Evolutionary conservation across 2,797 vertebrate species (phyloP).

Genomic region (Gallinago stenura): DNA sequence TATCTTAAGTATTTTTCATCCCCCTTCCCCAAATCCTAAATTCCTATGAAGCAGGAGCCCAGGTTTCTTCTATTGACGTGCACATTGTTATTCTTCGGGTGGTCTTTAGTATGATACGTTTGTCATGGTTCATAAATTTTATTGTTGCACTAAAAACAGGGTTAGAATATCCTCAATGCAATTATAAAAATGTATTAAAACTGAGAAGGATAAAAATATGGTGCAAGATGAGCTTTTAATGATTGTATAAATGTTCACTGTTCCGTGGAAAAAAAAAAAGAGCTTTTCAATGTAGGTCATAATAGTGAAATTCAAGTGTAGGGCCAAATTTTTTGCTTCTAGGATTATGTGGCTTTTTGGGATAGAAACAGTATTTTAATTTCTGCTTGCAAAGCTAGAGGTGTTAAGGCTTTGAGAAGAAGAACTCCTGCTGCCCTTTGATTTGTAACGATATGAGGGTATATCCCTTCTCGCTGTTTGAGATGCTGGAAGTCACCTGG

Average conservation of each 20-base stretch:
- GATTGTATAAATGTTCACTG: conserved; percentile 82
- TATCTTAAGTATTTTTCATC: background rate
- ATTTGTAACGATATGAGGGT: background rate
- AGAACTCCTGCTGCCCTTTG: background rate
- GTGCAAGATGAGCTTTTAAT: conserved; percentile 82
- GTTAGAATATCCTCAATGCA: conserved; percentile 83
- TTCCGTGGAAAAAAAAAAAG: conserved; percentile 70
- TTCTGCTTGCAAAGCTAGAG: background rate
- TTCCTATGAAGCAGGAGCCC: background rate
- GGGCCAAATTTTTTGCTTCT: background rate
- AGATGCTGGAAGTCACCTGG: background rate
- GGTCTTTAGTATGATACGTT: conserved; percentile 80
- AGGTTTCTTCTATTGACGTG: background rate
- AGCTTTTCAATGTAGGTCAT: background rate
- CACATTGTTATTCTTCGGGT: conserved; percentile 80
- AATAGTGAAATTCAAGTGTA: background rate
- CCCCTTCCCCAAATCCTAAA: background rate
- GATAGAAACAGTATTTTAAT: background rate
- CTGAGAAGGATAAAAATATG: conserved; percentile 81
- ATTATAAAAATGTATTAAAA: conserved; percentile 87
- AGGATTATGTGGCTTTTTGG: background rate
- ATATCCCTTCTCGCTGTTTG: background rate
- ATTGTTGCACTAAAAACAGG: conserved; percentile 85
- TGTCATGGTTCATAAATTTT: conserved; percentile 83
- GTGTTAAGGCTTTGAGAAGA: background rate